These are phyloP conservation scores for Aporrectodea caliginosa DNA, from an alignment of 1,140 invertebrate genomes.

Conservation along the genomic window DNA sequence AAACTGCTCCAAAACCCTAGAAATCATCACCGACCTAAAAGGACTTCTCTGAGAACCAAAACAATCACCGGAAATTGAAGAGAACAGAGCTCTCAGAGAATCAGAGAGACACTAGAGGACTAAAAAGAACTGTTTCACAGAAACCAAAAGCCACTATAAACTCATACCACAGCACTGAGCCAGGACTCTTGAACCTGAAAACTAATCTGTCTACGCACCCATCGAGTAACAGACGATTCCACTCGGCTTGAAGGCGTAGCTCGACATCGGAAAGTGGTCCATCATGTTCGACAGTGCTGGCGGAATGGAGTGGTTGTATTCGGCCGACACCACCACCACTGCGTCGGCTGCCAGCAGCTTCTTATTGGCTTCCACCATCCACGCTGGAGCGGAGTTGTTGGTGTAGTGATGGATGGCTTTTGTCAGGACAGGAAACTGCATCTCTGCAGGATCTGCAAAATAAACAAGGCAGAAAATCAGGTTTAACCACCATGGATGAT, in stretches of 20 bases:
- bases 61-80: too few relatives aligned
- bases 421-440: slow-evolving; percentile 51
- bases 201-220: slow-evolving; percentile 42
- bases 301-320: slow-evolving; percentile 58
- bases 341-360: slow-evolving; percentile 54
- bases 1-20: too few relatives aligned
- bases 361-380: slow-evolving; percentile 48
- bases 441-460: slow-evolving; percentile 50
- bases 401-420: slow-evolving; percentile 52
- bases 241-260: slow-evolving; percentile 55
- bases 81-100: too few relatives aligned
- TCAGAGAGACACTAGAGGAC: too few relatives aligned
- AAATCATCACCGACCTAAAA: too few relatives aligned
- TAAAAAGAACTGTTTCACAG: too few relatives aligned
- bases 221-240: slow-evolving; percentile 57
- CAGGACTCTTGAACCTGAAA: not conserved
- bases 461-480: slow-evolving; percentile 13
- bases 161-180: not conserved
- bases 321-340: slow-evolving; percentile 55
- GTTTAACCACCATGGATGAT: too few relatives aligned
- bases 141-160: not conserved
- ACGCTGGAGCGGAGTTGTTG: slow-evolving; percentile 48
- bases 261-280: slow-evolving; percentile 55
- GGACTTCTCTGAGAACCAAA: too few relatives aligned
- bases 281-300: slow-evolving; percentile 57